These are phyloP conservation scores for Leucozona laternaria DNA, from an alignment of 2,888 invertebrate species.

Conservation along the genomic window DNA sequence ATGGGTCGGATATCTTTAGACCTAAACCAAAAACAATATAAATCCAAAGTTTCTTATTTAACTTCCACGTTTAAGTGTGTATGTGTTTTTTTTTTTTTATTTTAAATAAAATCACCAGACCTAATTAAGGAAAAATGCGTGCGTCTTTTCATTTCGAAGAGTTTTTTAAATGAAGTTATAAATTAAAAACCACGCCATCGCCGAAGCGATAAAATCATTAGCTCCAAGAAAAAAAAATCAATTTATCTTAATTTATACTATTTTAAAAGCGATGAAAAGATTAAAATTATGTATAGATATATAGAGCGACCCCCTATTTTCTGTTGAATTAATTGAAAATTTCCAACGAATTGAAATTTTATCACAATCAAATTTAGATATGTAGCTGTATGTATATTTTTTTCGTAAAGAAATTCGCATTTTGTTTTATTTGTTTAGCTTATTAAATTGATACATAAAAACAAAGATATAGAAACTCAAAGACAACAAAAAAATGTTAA, in stretches of 20 bases:
- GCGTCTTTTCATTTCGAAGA: background rate
- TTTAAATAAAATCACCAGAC: background rate
- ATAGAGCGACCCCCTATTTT: background rate
- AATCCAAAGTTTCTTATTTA: background rate
- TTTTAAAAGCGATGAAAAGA: background rate
- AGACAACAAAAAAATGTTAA: slow-evolving; percentile 46
- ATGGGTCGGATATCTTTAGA: background rate
- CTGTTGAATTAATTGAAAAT: background rate
- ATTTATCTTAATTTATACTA: slow-evolving; percentile 1
- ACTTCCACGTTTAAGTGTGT: background rate
- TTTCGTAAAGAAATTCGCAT: background rate
- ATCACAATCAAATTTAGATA: too few species aligned
- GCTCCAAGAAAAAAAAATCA: background rate
- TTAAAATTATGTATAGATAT: background rate
- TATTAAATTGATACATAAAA: slow-evolving; percentile 16
- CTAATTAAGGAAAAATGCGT: background rate
- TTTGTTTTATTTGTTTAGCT: background rate
- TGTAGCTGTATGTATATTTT: too few species aligned
- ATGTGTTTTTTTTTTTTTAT: background rate
- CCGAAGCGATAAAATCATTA: background rate
- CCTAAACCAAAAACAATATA: background rate
- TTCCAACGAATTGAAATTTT: background rate
- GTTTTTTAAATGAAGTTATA: background rate
- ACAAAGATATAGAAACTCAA: background rate
- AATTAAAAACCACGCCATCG: background rate